phyloP scores from a whole-genome alignment of 2,113 vertebrate genomes.

The Prochilodus magdalenae region DNA sequence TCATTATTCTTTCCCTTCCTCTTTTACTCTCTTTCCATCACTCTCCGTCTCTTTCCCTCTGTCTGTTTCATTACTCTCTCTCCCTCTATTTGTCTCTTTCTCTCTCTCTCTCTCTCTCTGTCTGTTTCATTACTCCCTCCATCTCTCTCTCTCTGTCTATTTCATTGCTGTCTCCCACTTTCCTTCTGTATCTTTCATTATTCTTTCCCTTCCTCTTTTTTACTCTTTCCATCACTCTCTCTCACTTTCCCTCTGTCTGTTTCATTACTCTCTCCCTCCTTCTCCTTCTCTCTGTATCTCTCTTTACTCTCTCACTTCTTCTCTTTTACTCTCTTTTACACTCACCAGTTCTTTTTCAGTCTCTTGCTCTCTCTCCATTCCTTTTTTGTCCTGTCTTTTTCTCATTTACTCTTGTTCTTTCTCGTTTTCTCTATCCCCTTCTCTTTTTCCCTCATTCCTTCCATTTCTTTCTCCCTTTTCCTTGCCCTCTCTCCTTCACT shows the following conservation, averaged over 20 bases:
- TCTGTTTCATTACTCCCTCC: too few relatives aligned
- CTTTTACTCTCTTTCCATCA: too few relatives aligned
- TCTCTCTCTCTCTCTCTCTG: not conserved
- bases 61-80: too few relatives aligned
- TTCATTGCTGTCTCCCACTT: too few relatives aligned
- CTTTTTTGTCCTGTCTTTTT: not conserved
- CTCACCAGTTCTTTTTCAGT: not conserved
- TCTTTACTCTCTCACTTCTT: too few relatives aligned
- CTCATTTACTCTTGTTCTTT: not conserved
- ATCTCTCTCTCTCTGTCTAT: too few relatives aligned
- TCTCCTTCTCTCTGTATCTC: too few relatives aligned
- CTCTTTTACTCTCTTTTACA: not conserved
- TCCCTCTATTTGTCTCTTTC: not conserved
- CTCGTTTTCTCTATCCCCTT: not conserved
- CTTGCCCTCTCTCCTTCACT: not conserved
- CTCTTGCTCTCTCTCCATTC: not conserved
- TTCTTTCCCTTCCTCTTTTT: not conserved
- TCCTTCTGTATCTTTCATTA: conserved; percentile 2
- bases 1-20: too few relatives aligned
- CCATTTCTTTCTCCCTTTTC: not conserved
- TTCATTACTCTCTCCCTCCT: too few relatives aligned
- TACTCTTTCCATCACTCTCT: not conserved
- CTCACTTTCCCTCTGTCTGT: not conserved
- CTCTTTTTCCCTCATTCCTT: not conserved
- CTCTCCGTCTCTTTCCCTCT: not conserved